phyloP scores from a whole-genome alignment of 2,888 invertebrate species.

The Carterocephalus palaemon region DNA sequence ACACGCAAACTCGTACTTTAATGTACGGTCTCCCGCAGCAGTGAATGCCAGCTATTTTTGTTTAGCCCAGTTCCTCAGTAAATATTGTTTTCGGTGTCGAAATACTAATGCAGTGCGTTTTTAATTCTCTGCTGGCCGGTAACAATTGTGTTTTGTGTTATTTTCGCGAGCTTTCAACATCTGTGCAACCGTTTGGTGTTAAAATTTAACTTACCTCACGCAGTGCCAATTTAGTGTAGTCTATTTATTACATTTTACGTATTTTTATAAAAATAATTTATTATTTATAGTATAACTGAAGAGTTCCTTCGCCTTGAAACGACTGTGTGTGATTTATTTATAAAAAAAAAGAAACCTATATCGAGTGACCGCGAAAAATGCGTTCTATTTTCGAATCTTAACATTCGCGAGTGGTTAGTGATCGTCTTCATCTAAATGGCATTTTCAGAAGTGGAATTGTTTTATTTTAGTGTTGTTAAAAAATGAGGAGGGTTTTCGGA shows the following conservation, averaged over 20 bases:
- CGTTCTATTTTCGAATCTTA: constrained; percentile 21
- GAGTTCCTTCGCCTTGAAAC: constrained; percentile 12
- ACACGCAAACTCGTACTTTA: constrained; percentile 38
- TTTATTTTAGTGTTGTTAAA: constrained; percentile 36
- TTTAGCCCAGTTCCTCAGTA: constrained; percentile 67
- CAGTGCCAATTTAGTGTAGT: constrained; percentile 15
- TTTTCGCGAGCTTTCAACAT: constrained; percentile 20
- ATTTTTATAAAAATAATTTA: constrained; percentile 16
- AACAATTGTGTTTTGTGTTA: constrained; percentile 17
- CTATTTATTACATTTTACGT: constrained; percentile 2
- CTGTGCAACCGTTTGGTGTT: constrained; percentile 13
- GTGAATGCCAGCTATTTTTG: constrained; percentile 58
- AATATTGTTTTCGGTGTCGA: constrained; percentile 70
- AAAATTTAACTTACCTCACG: constrained; percentile 20
- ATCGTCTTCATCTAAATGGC: constrained; percentile 46
- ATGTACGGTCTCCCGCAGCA: constrained; percentile 3
- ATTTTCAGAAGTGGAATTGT: constrained; percentile 45
- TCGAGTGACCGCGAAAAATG: constrained; percentile 22
- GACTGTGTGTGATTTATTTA: neutral
- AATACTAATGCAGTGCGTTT: constrained; percentile 49
- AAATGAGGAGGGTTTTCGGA: constrained; percentile 76
- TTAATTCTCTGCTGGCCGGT: constrained; percentile 27
- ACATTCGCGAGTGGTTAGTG: constrained; percentile 25
- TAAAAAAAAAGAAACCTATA: constrained; percentile 8
- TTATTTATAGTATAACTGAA: constrained; percentile 14